These are phyloP conservation scores for Poicephalus gulielmi DNA, from an alignment of 2,113 vertebrate species.

Conservation along the genomic window DNA sequence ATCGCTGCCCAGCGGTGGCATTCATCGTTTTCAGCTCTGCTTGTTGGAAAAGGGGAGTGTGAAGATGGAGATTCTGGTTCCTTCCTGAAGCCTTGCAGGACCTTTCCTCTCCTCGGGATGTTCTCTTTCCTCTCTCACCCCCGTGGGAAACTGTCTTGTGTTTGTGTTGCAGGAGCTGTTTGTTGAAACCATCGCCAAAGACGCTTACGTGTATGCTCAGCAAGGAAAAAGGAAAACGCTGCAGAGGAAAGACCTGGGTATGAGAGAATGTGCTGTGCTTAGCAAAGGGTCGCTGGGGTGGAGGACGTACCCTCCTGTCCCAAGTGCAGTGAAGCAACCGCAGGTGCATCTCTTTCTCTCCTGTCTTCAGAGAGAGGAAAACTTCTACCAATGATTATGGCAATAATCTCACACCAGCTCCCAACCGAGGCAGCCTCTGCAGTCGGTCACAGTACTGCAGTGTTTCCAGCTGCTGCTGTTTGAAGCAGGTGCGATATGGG, in stretches of 20 bases:
- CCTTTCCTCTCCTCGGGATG: background rate
- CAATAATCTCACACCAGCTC: background rate
- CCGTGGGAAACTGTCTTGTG: background rate
- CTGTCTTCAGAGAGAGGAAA: background rate
- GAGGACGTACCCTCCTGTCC: background rate
- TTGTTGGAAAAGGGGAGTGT: background rate
- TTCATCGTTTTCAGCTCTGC: background rate
- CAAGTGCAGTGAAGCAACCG: accelerated
- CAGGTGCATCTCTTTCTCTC: background rate
- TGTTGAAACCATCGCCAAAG: constrained; percentile 96
- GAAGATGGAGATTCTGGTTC: background rate
- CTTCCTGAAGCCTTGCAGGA: background rate
- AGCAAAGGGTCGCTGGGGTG: too few species aligned
- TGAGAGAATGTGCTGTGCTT: background rate
- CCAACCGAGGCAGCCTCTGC: background rate
- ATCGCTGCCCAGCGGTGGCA: background rate
- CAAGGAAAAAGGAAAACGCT: constrained; percentile 96
- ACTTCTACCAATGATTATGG: background rate
- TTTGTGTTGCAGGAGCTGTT: constrained; percentile 85
- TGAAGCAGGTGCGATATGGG: background rate
- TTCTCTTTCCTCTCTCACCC: background rate
- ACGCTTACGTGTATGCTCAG: constrained; percentile 90
- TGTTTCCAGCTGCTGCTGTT: background rate
- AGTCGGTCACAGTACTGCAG: background rate
- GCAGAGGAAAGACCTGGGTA: constrained; percentile 95